Evolutionary conservation across 2,113 vertebrate species (phyloP).

Genomic region (Pelobates fuscus): DNA sequence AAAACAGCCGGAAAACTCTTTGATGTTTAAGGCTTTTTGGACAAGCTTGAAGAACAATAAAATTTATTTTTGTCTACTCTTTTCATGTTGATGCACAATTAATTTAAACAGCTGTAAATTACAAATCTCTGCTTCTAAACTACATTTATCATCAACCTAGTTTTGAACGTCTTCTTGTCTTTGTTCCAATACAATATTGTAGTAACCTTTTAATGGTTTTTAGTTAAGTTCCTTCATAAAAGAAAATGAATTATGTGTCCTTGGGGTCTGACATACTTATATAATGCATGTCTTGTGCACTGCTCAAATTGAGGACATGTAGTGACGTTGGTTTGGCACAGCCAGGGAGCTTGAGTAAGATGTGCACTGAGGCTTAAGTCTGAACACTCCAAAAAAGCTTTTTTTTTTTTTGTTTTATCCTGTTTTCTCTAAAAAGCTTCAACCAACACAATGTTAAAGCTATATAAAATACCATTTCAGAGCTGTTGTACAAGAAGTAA

Average conservation of each 20-base stretch:
- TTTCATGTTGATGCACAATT: constrained; percentile 7
- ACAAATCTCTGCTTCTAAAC: constrained; percentile 12
- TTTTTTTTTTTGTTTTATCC: constrained; percentile 10
- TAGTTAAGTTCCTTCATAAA: constrained; percentile 41
- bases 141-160: constrained; percentile 35
- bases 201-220: constrained; percentile 43
- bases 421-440: constrained; percentile 13
- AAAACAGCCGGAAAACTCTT: no score
- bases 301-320: constrained; percentile 32
- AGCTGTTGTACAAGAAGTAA: neutral
- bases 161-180: constrained; percentile 24
- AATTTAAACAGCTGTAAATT: constrained; percentile 13
- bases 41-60: no score
- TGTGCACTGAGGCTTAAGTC: constrained; percentile 40
- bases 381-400: constrained; percentile 39
- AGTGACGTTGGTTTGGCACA: constrained; percentile 35
- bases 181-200: constrained; percentile 34
- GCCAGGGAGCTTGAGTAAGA: constrained; percentile 33
- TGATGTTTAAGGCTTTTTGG: no score
- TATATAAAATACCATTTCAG: neutral
- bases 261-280: constrained; percentile 49
- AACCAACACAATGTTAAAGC: neutral
- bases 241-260: constrained; percentile 45
- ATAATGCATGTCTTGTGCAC: constrained; percentile 36
- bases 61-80: no score